phyloP scores from a whole-genome alignment of 2,797 vertebrate species.

The Limosa lapponica region DNA sequence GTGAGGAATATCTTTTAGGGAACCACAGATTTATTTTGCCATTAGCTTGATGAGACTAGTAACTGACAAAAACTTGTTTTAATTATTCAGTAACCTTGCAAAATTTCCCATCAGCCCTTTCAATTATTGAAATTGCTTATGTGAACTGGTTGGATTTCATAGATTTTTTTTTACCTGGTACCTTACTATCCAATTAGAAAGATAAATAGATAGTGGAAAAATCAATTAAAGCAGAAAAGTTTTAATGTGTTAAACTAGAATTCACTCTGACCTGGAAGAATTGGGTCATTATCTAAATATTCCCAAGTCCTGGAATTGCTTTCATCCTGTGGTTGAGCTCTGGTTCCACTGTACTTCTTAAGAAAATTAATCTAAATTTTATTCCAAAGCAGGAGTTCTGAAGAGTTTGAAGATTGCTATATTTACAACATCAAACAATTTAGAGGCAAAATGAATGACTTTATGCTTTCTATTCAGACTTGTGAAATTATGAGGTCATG shows the following conservation, averaged over 20 bases:
- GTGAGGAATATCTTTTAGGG: neutral
- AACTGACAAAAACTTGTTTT: neutral
- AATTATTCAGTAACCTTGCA: conserved; percentile 22
- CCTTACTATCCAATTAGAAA: conserved; percentile 57
- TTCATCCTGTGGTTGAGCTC: conserved; percentile 18
- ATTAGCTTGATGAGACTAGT: neutral
- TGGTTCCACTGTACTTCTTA: conserved; percentile 16
- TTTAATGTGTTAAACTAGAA: conserved; percentile 52
- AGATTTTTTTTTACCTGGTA: neutral
- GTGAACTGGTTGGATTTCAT: conserved; percentile 7
- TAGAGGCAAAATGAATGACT: conserved; percentile 24
- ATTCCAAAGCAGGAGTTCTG: conserved; percentile 8
- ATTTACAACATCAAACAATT: conserved; percentile 46
- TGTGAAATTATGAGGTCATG: conserved; percentile 40
- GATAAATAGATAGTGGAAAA: conserved; percentile 63
- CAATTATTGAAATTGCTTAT: conserved; percentile 15
- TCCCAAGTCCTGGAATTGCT: conserved; percentile 51
- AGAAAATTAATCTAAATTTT: conserved; percentile 31
- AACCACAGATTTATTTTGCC: neutral
- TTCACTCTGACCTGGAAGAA: conserved; percentile 60
- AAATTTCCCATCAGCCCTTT: neutral
- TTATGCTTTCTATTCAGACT: conserved; percentile 16
- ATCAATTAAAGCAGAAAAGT: conserved; percentile 64
- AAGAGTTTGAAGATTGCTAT: conserved; percentile 28
- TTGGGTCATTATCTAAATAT: conserved; percentile 49